Base-by-base conservation (phyloP, 2,888 invertebrate genomes). In the Liopterus haemorrhoidalis region DNA sequence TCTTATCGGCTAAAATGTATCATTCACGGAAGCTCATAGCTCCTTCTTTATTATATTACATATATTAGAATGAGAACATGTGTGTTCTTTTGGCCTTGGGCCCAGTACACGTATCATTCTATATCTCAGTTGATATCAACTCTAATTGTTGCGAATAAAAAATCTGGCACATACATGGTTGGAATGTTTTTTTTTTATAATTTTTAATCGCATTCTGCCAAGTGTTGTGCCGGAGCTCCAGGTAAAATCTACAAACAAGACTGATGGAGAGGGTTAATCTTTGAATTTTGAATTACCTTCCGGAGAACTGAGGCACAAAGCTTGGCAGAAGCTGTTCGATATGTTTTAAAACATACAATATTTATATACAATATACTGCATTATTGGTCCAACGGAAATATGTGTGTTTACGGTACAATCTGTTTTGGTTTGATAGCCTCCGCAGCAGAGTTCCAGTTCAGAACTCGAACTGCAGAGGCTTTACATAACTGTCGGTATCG, bases 91-190 rank as follows among this genome's bases (percentile, higher is more conserved):
- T 35, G 44, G 20, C 31, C 22, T 24, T 39, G 32, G 52, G 52
- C 54, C 54, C 52, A 53, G 59, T 57, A 57, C 60, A 57, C 54
- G 52, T 50, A 56, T 54, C 49, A 52, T 50, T 55, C 41, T 51
- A 53, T 49, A 54, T 57, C 57, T 59, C 57, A 56, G 58, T 55
- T 59, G 53, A 48, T 50, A 48, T 49, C 48, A 59, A 59, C 57
- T 59, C 59, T 63, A 62, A 64, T 63, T 59, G 63, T 65, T 64
- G 64, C 63, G 64, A 66, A 68, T 67, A 74, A 74, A 75, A 73
- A 73, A 71, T 74, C 75, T 75, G 75, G 75, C 75, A 75, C 75
- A 74, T 75, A 73, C 70, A 74, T 71, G 74, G 74, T 75, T 75
- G 75, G 74, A 75, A 75, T 75, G 74, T 74, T 74, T 71, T 62